Percentiles rank a stretch among this genome's conserved stretches.
Conservation (phyloP, 2,113 vertebrate species). For the Petrocephalus zakoni region DNA sequence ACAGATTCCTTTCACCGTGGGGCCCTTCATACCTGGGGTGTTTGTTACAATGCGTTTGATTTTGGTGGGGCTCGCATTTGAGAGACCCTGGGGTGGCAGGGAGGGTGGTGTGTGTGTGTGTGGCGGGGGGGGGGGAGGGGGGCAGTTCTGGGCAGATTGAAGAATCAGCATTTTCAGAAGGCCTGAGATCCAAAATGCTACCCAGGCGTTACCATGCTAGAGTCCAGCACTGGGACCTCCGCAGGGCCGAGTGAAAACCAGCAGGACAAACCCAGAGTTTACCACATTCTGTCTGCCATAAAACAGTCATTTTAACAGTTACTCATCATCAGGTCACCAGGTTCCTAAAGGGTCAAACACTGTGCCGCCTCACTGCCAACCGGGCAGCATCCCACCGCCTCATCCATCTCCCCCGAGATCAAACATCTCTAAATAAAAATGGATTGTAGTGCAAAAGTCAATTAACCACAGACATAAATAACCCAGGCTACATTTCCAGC, state of each 20-base stretch:
- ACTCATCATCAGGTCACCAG: neutral
- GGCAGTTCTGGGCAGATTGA: neutral
- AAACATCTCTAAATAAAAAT: neutral
- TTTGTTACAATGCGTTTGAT: conserved; percentile 71
- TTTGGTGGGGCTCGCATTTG: conserved; percentile 18
- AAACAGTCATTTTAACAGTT: neutral
- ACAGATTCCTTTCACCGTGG: conserved; percentile 70
- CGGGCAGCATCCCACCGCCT: neutral
- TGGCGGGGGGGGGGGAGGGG: neutral
- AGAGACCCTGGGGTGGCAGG: neutral
- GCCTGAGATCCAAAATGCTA: neutral
- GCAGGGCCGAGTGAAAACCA: neutral
- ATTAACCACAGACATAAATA: neutral
- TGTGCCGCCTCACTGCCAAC: neutral
- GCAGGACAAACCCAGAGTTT: neutral
- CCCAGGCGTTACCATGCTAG: neutral
- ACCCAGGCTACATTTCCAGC: neutral
- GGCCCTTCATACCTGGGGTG: conserved; percentile 70
- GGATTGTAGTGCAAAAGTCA: neutral
- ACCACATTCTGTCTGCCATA: neutral
- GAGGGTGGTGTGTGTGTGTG: neutral
- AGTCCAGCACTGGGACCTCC: neutral
- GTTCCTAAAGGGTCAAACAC: neutral
- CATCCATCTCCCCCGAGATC: neutral
- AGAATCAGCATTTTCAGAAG: neutral